Evolutionary conservation across 2,888 invertebrate genomes (phyloP).

Genomic region (Platynereis dumerilii): DNA sequence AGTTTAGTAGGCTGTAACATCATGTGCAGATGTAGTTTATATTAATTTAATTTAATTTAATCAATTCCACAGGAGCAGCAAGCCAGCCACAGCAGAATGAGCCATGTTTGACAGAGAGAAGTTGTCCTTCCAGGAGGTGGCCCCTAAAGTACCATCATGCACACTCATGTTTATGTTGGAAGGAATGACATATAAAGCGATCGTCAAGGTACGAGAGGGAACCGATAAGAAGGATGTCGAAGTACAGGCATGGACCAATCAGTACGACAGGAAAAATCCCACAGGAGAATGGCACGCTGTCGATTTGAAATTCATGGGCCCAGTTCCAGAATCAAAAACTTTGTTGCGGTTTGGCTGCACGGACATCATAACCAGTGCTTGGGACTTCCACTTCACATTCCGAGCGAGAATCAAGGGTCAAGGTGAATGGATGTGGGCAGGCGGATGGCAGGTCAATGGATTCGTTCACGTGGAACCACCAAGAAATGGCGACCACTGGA

Average conservation of each 20-base stretch:
- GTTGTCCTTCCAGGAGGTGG: background rate
- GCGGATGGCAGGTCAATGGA: background rate
- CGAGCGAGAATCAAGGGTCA: background rate
- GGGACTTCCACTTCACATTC: conserved; percentile 1
- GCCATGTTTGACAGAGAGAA: background rate
- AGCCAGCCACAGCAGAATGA: too few relatives aligned
- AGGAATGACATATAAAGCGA: conserved; percentile 1
- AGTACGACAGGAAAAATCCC: background rate
- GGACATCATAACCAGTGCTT: background rate
- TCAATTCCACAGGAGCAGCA: too few relatives aligned
- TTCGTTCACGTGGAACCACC: background rate
- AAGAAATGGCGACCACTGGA: background rate
- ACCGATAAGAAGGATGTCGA: background rate
- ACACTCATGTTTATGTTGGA: conserved; percentile 1
- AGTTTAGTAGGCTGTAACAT: too few relatives aligned
- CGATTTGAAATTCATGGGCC: background rate
- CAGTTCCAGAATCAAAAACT: background rate
- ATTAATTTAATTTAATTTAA: too few relatives aligned
- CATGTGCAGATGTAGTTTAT: too few relatives aligned
- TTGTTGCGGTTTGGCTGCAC: background rate
- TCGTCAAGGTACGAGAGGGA: background rate
- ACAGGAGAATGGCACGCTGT: conserved; percentile 4
- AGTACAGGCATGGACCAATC: conserved; percentile 5
- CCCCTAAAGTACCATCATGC: background rate
- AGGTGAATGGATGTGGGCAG: conserved; percentile 3